Percentiles rank a stretch among this genome's conserved stretches.
phyloP scores from a whole-genome alignment of 2,888 invertebrate species.

The Allygus modestus region DNA sequence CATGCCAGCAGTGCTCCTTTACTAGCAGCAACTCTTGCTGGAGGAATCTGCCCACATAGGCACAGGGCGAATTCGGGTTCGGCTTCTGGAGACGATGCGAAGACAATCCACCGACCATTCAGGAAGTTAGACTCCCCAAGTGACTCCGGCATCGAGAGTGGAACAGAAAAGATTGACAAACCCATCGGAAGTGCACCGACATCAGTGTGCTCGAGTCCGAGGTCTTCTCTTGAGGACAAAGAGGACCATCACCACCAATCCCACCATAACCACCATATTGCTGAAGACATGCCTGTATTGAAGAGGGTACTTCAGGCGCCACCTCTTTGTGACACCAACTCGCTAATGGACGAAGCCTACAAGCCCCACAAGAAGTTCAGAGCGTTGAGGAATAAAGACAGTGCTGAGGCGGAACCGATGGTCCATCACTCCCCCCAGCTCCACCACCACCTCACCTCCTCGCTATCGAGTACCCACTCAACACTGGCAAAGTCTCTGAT shows the following conservation, averaged over 20 bases:
- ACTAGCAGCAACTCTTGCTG: constrained; percentile 85
- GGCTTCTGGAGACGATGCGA: constrained; percentile 84
- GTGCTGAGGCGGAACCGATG: constrained; percentile 87
- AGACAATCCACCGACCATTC: constrained; percentile 72
- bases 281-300: constrained; percentile 95
- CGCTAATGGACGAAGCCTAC: constrained; percentile 96
- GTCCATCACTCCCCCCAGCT: constrained; percentile 74
- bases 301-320: constrained; percentile 96
- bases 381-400: constrained; percentile 86
- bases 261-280: constrained; percentile 75
- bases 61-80: constrained; percentile 85
- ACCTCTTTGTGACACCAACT: constrained; percentile 92
- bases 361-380: constrained; percentile 98
- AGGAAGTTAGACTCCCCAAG: constrained; percentile 94
- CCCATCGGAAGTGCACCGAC: constrained; percentile 82
- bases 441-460: constrained; percentile 78
- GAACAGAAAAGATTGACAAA: constrained; percentile 91
- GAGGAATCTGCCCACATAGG: constrained; percentile 83
- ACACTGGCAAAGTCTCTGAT: constrained; percentile 93
- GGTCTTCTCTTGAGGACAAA: constrained; percentile 82
- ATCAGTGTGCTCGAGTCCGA: constrained; percentile 91
- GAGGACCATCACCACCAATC: constrained; percentile 80
- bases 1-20: constrained; percentile 85
- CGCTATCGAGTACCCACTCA: constrained; percentile 91
- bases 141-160: constrained; percentile 96